A percentile compares a stretch with the other conserved stretches of the same genome.
These are phyloP conservation scores for Spodoptera frugiperda DNA, from an alignment of 1,140 invertebrate species.

Conservation along the genomic window DNA sequence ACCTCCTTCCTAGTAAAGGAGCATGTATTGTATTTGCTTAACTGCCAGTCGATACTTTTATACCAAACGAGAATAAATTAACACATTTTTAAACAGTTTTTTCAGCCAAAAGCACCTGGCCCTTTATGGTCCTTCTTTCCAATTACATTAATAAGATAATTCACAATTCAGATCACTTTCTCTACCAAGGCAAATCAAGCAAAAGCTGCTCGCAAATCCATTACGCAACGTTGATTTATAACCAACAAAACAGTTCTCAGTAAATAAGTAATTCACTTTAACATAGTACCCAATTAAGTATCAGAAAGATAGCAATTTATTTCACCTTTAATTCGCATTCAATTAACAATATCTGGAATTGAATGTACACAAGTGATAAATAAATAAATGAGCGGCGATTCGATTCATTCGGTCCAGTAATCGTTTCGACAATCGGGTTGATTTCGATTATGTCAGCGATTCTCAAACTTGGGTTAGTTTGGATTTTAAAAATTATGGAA, in stretches of 20 bases:
- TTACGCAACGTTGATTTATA: not conserved
- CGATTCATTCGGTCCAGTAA: not conserved
- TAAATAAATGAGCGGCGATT: conserved; percentile 7
- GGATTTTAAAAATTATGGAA: not conserved
- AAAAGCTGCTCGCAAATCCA: too few species aligned
- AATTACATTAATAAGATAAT: too few species aligned
- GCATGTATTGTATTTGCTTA: too few species aligned
- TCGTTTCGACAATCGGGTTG: conserved; percentile 6
- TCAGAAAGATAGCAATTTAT: conserved; percentile 7
- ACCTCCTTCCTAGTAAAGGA: too few species aligned
- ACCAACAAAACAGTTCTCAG: not conserved
- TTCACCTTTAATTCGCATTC: conserved; percentile 14
- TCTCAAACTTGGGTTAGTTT: not conserved
- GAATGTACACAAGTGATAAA: conserved; percentile 15
- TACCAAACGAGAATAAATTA: too few species aligned
- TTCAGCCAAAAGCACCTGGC: too few species aligned
- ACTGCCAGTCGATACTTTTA: too few species aligned
- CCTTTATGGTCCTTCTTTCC: too few species aligned
- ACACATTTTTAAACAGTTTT: too few species aligned
- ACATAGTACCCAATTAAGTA: conserved; percentile 14
- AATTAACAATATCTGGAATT: conserved; percentile 28
- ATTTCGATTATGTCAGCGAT: conserved; percentile 2
- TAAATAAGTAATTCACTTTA: conserved; percentile 27
- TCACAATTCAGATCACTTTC: too few species aligned
- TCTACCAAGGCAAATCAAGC: too few species aligned